Evolutionary conservation across 2,888 invertebrate genomes (phyloP).

Genomic region (Pseudeuparius sepicola): DNA sequence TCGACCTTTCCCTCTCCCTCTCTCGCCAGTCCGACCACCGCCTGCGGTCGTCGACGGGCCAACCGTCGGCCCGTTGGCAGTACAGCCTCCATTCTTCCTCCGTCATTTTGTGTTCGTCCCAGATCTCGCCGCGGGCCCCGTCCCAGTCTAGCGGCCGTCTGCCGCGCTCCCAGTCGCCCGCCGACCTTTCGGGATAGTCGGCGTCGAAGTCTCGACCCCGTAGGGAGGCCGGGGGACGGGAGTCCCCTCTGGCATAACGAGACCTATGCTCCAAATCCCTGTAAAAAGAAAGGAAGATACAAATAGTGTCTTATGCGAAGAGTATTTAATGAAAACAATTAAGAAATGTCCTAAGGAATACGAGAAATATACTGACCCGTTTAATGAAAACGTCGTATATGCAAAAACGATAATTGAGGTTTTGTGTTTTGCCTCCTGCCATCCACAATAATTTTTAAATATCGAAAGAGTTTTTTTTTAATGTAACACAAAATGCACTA

Average conservation of each 20-base stretch:
- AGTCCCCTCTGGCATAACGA: conserved; percentile 29
- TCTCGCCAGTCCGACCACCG: conserved; percentile 34
- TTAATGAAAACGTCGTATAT: no score
- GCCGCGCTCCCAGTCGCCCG: conserved; percentile 42
- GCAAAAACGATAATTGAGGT: no score
- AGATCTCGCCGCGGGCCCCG: conserved; percentile 16
- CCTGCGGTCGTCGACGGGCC: conserved; percentile 45
- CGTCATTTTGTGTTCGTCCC: conserved; percentile 30
- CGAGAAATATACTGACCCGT: conserved; percentile 16
- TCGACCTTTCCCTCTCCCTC: conserved; percentile 36
- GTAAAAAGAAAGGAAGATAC: no score
- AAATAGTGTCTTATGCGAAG: no score
- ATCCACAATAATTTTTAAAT: no score
- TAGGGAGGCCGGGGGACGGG: conserved; percentile 25
- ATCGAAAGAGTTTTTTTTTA: no score
- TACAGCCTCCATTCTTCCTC: conserved; percentile 39
- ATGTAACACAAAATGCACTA: no score
- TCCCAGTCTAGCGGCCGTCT: conserved; percentile 48
- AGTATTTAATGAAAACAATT: no score
- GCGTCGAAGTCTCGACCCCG: conserved; percentile 36
- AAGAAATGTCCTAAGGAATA: no score
- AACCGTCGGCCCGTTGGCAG: conserved; percentile 32
- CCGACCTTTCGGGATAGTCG: conserved; percentile 39
- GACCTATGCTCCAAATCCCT: conserved; percentile 2
- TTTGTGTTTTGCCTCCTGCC: no score